Evolutionary conservation across 2,888 invertebrate genomes (phyloP), one percentile per base, ranked within the genome.

Genomic region (Drosophila eohydei): DNA sequence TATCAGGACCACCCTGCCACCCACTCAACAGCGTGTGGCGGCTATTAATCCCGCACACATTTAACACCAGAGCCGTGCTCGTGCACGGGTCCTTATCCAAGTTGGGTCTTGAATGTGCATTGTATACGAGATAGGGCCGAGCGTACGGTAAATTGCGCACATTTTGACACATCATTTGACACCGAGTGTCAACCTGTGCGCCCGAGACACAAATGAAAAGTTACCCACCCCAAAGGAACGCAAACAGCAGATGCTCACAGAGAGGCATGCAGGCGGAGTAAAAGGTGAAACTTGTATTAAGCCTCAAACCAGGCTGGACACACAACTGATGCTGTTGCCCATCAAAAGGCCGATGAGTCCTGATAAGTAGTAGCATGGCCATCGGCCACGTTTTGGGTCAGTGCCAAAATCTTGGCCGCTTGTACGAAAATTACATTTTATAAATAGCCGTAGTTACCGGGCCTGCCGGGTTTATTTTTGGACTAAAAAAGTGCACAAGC

Each of bases 131-230:
- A 65, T 62, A 56, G 64, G 66, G 58, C 75, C 77, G 68, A 73
- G 74, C 80, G 78, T 74, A 80, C 77, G 75, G 80, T 90, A 91
- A 80, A 88, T 90, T 88, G 79, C 78, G 82, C 82, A 82, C 80
- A 88, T 89, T 90, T 91, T 89, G 89, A 91, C 89, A 89, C 90
- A 87, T 89, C 89, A 90, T 91, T 91, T 91, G 91, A 91, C 89
- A 89, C 80, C 75, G 80, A 69, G 80, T 85, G 89, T 86, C 86
- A 88, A 83, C 80, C 73, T 69, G 66, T 80, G 63, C 66, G 55
- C 68, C 57, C 65, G 63, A 73, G 78, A 80, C 83, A 73, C 81
- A 87, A 88, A 87, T 88, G 84, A 88, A 87, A 87, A 83, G 89
- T 83, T 76, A 44, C 62, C 69, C 69, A 54, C 36, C 57, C 76